Percentiles rank a stretch among this genome's conserved stretches.
Evolutionary conservation across 2,113 vertebrate species (phyloP).

Genomic region (Rhinoderma darwinii): DNA sequence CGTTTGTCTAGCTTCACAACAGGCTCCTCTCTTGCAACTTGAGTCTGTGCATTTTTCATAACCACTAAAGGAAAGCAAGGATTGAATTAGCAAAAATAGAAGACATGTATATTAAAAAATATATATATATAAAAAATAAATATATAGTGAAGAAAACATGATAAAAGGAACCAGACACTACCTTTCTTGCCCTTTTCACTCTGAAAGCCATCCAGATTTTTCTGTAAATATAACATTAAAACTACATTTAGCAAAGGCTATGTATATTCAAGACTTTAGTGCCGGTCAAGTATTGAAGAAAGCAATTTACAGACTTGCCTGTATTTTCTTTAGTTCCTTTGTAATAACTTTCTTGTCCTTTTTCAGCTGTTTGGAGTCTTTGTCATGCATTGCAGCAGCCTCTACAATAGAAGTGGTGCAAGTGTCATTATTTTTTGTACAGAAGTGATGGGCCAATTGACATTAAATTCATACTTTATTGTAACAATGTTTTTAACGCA

Average conservation of each 20-base stretch:
- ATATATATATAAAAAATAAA: background rate
- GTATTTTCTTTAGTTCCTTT: constrained; percentile 78
- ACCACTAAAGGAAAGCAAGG: constrained; percentile 62
- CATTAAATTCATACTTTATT: too few species aligned
- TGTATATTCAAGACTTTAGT: background rate
- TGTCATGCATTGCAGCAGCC: constrained; percentile 76
- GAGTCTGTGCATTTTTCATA: constrained; percentile 78
- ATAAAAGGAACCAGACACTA: constrained; percentile 60
- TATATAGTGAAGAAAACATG: too few species aligned
- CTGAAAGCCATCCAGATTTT: constrained; percentile 71
- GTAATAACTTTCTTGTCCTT: constrained; percentile 82
- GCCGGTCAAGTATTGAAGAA: background rate
- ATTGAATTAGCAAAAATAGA: background rate
- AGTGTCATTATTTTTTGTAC: too few species aligned
- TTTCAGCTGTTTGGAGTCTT: constrained; percentile 79
- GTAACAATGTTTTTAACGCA: too few species aligned
- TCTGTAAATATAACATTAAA: constrained; percentile 71
- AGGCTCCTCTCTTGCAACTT: constrained; percentile 72
- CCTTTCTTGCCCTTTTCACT: constrained; percentile 79
- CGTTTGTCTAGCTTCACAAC: constrained; percentile 83
- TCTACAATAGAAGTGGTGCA: constrained; percentile 71
- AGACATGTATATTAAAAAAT: background rate
- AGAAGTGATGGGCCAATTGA: too few species aligned
- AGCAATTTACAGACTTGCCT: constrained; percentile 71
- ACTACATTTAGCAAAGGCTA: background rate